These are phyloP conservation scores for Propithecus perrieri DNA, from an alignment of 2,797 vertebrate genomes.

Conservation along the genomic window DNA sequence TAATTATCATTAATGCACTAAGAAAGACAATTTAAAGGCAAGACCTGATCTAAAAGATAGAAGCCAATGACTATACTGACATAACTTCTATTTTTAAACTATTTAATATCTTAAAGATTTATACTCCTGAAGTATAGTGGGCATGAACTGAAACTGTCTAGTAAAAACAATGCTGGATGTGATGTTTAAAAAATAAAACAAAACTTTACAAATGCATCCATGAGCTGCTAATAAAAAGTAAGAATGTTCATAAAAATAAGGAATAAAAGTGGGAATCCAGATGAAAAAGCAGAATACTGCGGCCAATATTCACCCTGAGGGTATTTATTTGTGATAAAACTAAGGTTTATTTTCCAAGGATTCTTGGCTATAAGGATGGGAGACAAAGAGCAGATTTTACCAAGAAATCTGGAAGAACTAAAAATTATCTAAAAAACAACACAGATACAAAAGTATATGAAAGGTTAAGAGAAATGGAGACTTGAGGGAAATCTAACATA, in stretches of 20 bases:
- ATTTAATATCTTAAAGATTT: constrained; percentile 30
- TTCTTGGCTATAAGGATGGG: not conserved
- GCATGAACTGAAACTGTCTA: not conserved
- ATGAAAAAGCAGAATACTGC: not conserved
- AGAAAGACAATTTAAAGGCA: constrained; percentile 4
- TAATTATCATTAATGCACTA: not conserved
- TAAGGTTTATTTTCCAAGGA: not conserved
- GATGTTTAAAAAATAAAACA: not conserved
- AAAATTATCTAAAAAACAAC: constrained; percentile 1
- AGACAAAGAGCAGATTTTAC: not conserved
- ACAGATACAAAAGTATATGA: not conserved
- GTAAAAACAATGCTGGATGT: not conserved
- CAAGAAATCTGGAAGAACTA: not conserved
- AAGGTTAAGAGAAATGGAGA: not conserved
- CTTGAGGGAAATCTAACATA: not conserved
- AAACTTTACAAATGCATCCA: not conserved
- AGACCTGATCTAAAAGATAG: not conserved
- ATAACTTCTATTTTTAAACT: constrained; percentile 1
- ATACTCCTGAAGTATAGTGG: not conserved
- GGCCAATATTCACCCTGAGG: not conserved
- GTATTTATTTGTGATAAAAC: not conserved
- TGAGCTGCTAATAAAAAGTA: not conserved
- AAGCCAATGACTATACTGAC: not conserved
- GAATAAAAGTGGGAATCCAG: not conserved
- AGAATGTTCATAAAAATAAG: not conserved